Percentiles rank a stretch among this genome's conserved stretches.
Conservation (phyloP, 35 echinoderm and acorn worm genomes). For the Stichopus chloronotus region DNA sequence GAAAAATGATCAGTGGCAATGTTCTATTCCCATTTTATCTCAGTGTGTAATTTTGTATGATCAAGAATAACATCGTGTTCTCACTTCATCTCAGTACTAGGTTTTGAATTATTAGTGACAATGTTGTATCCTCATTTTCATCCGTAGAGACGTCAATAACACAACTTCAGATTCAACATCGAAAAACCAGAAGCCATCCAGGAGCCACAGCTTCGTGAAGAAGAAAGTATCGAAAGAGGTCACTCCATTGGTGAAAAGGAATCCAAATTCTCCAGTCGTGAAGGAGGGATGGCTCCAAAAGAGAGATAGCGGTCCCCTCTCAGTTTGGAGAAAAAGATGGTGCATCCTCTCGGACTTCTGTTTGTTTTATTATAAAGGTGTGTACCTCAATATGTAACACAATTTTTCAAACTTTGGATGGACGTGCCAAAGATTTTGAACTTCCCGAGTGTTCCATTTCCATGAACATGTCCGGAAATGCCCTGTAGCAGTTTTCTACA, state of each 20-base stretch:
- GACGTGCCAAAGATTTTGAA: too few species aligned
- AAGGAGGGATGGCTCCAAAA: conserved; percentile 91
- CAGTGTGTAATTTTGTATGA: too few species aligned
- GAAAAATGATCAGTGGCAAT: too few species aligned
- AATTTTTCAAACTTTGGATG: too few species aligned
- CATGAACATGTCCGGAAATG: too few species aligned
- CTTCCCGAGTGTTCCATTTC: too few species aligned
- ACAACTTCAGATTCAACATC: conserved; percentile 3
- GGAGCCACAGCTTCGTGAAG: conserved; percentile 70
- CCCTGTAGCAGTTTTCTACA: too few species aligned
- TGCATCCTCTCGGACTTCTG: conserved; percentile 91
- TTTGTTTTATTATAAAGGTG: conserved; percentile 95
- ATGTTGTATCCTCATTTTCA: too few species aligned
- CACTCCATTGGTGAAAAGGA: conserved; percentile 62
- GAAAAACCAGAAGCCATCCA: conserved; percentile 2
- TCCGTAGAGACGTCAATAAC: background rate
- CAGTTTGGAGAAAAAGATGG: conserved; percentile 77
- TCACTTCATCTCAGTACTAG: too few species aligned
- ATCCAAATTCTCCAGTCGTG: conserved; percentile 32
- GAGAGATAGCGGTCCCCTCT: conserved; percentile 67
- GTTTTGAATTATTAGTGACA: too few species aligned
- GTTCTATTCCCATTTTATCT: too few species aligned
- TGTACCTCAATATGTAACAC: background rate
- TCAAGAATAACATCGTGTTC: too few species aligned
- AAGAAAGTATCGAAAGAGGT: conserved; percentile 68